Conservation (phyloP, 30 jellyfish, hydroid and myxozoan genomes). For the Mastigias papua region DNA sequence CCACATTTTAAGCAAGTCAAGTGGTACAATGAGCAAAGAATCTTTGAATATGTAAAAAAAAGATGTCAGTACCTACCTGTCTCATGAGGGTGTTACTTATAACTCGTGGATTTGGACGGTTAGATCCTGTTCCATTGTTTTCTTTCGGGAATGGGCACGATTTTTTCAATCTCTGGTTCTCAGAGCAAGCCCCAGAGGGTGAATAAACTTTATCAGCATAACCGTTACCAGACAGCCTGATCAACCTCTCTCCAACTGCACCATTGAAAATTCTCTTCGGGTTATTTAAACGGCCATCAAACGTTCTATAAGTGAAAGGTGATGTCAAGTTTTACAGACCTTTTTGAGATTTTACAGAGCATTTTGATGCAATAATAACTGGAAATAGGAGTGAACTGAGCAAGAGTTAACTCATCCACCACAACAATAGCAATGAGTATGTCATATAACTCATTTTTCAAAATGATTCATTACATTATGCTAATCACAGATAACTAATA, state of each 20-base stretch:
- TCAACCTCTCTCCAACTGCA: slow-evolving; percentile 67
- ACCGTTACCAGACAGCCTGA: slow-evolving; percentile 63
- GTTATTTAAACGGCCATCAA: slow-evolving; percentile 85
- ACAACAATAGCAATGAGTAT: too few relatives aligned
- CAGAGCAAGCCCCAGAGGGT: slow-evolving; percentile 88
- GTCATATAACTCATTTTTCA: too few relatives aligned
- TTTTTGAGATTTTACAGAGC: too few relatives aligned
- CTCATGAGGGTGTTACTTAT: slow-evolving; percentile 71
- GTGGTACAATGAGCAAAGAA: not conserved
- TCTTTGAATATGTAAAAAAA: not conserved
- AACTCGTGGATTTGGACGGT: slow-evolving; percentile 84
- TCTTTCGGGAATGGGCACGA: slow-evolving; percentile 87
- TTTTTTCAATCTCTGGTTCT: slow-evolving; percentile 13
- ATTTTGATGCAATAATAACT: not conserved
- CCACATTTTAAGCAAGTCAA: not conserved
- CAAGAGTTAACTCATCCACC: too few relatives aligned
- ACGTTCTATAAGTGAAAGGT: slow-evolving; percentile 41
- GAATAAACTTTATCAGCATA: slow-evolving; percentile 71
- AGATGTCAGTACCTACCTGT: slow-evolving; percentile 41
- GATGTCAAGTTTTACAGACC: not conserved
- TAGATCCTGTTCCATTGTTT: slow-evolving; percentile 80
- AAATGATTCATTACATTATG: too few relatives aligned
- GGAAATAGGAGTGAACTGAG: not conserved
- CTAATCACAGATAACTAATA: too few relatives aligned
- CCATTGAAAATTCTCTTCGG: slow-evolving; percentile 63